A percentile compares a stretch with the other conserved stretches of the same genome.
Evolutionary conservation across 2,888 invertebrate species (phyloP).

Genomic region (Agonopterix alstromeriana): DNA sequence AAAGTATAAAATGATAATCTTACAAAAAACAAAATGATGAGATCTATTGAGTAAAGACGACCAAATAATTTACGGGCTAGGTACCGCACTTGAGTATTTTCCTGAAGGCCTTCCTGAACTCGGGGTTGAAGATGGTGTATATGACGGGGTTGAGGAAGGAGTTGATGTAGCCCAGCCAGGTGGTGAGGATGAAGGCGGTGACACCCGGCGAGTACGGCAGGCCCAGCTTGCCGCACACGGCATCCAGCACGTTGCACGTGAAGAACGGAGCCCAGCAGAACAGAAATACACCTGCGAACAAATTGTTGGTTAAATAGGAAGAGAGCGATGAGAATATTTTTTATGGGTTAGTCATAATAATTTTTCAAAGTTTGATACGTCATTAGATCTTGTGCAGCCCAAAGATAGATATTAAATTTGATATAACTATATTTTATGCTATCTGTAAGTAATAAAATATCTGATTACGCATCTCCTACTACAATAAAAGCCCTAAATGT

Average conservation of each 20-base stretch:
- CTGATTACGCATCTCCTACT: too few relatives aligned
- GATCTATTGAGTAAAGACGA: slow-evolving; percentile 61
- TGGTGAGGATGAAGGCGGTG: slow-evolving; percentile 94
- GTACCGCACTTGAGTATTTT: slow-evolving; percentile 87
- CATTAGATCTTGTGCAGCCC: too few relatives aligned
- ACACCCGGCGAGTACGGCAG: slow-evolving; percentile 89
- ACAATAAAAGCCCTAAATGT: too few relatives aligned
- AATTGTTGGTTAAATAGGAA: slow-evolving; percentile 14
- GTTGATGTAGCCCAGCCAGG: slow-evolving; percentile 99
- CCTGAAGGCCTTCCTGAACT: slow-evolving; percentile 98
- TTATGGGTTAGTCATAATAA: too few relatives aligned
- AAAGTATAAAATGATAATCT: too few relatives aligned
- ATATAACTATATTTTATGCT: too few relatives aligned
- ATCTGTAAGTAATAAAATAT: too few relatives aligned
- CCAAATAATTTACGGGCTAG: slow-evolving; percentile 66
- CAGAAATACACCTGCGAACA: slow-evolving; percentile 92
- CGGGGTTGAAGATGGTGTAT: slow-evolving; percentile 97
- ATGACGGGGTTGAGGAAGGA: slow-evolving; percentile 95
- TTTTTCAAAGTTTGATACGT: too few relatives aligned
- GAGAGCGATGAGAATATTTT: too few relatives aligned
- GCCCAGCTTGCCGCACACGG: slow-evolving; percentile 92
- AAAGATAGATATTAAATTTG: too few relatives aligned
- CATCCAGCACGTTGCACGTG: slow-evolving; percentile 97
- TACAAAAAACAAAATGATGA: slow-evolving; percentile 3
- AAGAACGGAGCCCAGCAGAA: slow-evolving; percentile 99